A percentile compares a stretch with the other conserved stretches of the same genome.
Conservation (phyloP, 1,140 invertebrate species). For the Hylaeus anthracinus region DNA sequence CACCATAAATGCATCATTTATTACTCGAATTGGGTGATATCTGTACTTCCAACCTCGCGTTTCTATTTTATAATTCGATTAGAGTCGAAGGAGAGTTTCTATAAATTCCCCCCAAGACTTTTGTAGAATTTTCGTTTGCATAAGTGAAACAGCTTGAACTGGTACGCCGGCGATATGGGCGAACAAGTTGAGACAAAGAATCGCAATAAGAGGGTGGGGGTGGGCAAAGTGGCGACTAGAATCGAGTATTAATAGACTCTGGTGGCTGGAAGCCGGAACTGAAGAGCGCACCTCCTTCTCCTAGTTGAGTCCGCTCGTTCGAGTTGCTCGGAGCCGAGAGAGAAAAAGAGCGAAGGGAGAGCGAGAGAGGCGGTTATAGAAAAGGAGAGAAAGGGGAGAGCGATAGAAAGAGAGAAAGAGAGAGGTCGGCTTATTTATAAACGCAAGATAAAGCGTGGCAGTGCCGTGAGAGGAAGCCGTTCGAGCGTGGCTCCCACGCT, state of each 20-base stretch:
- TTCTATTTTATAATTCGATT: too few relatives aligned
- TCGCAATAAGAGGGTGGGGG: neutral
- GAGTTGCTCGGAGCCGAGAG: conserved; percentile 1
- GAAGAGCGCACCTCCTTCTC: conserved; percentile 55
- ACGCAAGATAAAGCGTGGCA: conserved; percentile 46
- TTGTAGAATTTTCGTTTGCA: neutral
- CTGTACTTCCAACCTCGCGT: too few relatives aligned
- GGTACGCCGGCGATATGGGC: conserved; percentile 18
- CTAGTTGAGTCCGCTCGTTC: conserved; percentile 56
- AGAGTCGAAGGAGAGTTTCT: too few relatives aligned
- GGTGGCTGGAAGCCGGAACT: conserved; percentile 64
- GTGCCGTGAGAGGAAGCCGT: conserved; percentile 56
- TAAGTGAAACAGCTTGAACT: neutral
- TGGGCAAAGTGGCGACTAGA: conserved; percentile 50
- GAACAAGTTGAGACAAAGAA: conserved; percentile 51
- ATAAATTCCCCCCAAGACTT: neutral
- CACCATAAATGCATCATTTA: too few relatives aligned
- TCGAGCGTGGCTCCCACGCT: conserved; percentile 51
- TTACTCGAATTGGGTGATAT: too few relatives aligned
- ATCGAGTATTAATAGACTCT: conserved; percentile 65
- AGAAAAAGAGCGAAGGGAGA: neutral
- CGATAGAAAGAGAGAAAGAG: neutral
- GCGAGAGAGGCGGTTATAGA: neutral
- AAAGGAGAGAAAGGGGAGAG: neutral
- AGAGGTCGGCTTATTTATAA: conserved; percentile 50